Conservation (phyloP, 1,140 invertebrate species). For the Liolophura sinensis region DNA sequence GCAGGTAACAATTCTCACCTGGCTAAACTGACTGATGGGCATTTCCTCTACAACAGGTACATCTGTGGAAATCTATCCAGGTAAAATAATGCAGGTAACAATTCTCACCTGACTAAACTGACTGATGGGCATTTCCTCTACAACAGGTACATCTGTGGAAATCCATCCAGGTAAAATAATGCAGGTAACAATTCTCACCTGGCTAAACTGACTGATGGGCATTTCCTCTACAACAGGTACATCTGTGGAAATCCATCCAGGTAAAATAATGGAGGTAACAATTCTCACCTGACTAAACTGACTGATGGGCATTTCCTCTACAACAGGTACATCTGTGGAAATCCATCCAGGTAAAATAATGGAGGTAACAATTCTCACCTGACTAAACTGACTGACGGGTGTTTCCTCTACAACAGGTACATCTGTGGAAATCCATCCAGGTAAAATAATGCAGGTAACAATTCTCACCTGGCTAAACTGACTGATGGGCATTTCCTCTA, state of each 20-base stretch:
- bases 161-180: constrained; percentile 42
- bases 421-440: neutral
- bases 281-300: too few relatives aligned
- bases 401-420: neutral
- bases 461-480: too few relatives aligned
- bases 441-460: too few relatives aligned
- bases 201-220: too few relatives aligned
- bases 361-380: too few relatives aligned
- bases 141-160: constrained; percentile 20
- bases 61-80: constrained; percentile 34
- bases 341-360: neutral
- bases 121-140: constrained; percentile 48
- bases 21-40: constrained; percentile 47
- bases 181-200: too few relatives aligned
- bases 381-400: too few relatives aligned
- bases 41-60: constrained; percentile 43
- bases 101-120: constrained; percentile 42
- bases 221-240: neutral
- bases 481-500: too few relatives aligned
- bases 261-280: too few relatives aligned
- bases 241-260: neutral
- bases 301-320: too few relatives aligned
- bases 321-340: neutral
- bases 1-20: constrained; percentile 22
- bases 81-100: constrained; percentile 30